Evolutionary conservation across 2,797 vertebrate genomes (phyloP), one percentile per base, ranked within the genome.

Genomic region (Mareca strepera): DNA sequence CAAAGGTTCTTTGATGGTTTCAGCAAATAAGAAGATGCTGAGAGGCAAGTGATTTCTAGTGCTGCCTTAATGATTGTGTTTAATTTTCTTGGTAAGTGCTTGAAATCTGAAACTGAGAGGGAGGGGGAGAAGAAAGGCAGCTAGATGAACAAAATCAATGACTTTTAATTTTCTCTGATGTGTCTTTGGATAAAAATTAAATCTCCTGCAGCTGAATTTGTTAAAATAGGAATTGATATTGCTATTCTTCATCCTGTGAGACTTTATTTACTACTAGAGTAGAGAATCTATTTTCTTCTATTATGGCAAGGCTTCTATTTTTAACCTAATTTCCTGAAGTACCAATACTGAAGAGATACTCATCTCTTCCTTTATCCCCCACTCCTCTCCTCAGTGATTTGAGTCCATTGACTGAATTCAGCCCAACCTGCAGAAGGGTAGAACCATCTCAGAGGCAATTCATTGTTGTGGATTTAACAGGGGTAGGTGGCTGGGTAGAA

Each of bases 111-210:
- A 85, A 77, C 76, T 55, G 44, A 46, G 50, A 78, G 35, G 79
- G 39, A 48, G 23, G 11, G 22, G 29, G 7, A 31, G 43, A 81
- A 84, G 43, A 62, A 78, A 43, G 25, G 26, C 77, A 75, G 50
- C 23, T 55, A 46, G 56, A 62, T 66, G 85, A 93, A 31, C 37
- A 92, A 95, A 80, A 95, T 91, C 89, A 93, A 90, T 92, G 82
- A 62, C 76, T 94, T 94, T 95, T 96, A 86, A 96, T 97, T 96
- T 97, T 92, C 94, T 91, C 66, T 92, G 73, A 82, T 93, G 37
- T 69, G 86, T 81, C 79, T 93, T 94, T 62, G 59, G 88, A 78
- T 94, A 93, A 96, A 96, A 97, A 96, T 81, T 81, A 88, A 77
- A 78, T 82, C 74, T 86, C 46, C 66, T 69, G 66, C 50, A 80